Evolutionary conservation across 1,140 invertebrate species (phyloP).

Genomic region (Aphidius gifuensis): DNA sequence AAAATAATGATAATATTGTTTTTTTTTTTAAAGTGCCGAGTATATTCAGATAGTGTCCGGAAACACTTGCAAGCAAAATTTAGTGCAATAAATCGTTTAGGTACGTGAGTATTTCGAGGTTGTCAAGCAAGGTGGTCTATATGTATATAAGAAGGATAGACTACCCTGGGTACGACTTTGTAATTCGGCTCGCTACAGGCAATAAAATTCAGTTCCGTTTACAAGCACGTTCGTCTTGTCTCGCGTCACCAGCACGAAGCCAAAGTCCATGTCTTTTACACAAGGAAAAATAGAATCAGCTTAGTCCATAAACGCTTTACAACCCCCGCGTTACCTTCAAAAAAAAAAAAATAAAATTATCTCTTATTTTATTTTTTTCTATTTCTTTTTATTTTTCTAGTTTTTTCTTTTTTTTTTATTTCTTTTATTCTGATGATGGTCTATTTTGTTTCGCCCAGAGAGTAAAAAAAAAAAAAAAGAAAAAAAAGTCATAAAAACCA

Average conservation of each 20-base stretch:
- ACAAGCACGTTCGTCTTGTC: conserved; percentile 22
- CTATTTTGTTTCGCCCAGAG: no score
- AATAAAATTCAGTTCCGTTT: conserved; percentile 28
- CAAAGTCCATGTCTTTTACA: background rate
- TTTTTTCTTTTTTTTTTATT: background rate
- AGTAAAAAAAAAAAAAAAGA: no score
- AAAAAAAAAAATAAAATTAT: background rate
- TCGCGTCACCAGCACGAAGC: conserved; percentile 15
- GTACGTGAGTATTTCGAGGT: conserved; percentile 30
- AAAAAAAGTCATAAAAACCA: background rate
- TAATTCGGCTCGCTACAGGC: conserved; percentile 29
- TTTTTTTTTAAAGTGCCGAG: no score
- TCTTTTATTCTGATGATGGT: conserved; percentile 9
- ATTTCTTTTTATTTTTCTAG: conserved; percentile 1
- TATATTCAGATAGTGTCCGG: background rate
- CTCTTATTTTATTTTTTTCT: conserved; percentile 27
- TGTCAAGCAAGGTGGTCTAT: conserved; percentile 1
- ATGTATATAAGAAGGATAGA: no score
- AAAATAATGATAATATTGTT: no score
- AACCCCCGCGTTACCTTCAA: conserved; percentile 12
- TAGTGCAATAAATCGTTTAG: conserved; percentile 23
- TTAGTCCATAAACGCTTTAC: conserved; percentile 26
- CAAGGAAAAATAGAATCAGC: background rate
- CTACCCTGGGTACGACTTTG: conserved; percentile 4
- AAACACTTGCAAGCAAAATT: conserved; percentile 16